Conservation (phyloP, 2,797 vertebrate genomes). For the Manis pentadactyla region DNA sequence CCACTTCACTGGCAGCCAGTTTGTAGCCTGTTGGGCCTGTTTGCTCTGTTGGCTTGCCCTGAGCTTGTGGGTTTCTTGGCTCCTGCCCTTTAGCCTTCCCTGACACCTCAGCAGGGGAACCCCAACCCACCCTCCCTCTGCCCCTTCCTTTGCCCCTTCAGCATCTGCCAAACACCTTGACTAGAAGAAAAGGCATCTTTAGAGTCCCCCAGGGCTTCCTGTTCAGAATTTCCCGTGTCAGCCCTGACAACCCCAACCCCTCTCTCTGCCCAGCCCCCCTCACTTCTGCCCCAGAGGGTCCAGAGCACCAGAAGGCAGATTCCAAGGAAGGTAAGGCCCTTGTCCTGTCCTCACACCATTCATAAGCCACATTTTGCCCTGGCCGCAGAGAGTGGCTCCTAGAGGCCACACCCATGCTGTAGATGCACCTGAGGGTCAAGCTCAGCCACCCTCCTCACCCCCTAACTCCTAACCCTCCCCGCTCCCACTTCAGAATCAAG, state of each 20-base stretch:
- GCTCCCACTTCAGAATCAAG: neutral
- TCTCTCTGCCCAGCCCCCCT: neutral
- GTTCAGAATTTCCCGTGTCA: neutral
- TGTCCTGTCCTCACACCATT: neutral
- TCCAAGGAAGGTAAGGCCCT: neutral
- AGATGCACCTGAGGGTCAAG: neutral
- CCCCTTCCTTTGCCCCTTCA: neutral
- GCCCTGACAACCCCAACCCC: neutral
- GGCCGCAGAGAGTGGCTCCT: neutral
- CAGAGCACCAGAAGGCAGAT: neutral
- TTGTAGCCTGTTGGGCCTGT: slow-evolving; percentile 65
- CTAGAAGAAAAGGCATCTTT: slow-evolving; percentile 56
- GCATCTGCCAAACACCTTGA: slow-evolving; percentile 70
- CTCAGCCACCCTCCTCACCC: neutral
- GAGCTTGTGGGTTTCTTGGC: neutral
- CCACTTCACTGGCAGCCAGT: slow-evolving; percentile 15
- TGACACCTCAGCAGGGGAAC: slow-evolving; percentile 45
- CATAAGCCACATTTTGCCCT: neutral
- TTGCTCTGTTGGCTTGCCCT: slow-evolving; percentile 9
- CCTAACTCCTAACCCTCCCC: neutral
- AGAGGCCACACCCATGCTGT: neutral
- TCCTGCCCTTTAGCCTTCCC: slow-evolving; percentile 75
- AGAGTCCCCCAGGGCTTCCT: neutral
- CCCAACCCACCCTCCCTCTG: accelerated
- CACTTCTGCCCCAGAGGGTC: neutral